Base-by-base conservation (phyloP, 2,888 invertebrate genomes). In the Amphipoea lucens region DNA sequence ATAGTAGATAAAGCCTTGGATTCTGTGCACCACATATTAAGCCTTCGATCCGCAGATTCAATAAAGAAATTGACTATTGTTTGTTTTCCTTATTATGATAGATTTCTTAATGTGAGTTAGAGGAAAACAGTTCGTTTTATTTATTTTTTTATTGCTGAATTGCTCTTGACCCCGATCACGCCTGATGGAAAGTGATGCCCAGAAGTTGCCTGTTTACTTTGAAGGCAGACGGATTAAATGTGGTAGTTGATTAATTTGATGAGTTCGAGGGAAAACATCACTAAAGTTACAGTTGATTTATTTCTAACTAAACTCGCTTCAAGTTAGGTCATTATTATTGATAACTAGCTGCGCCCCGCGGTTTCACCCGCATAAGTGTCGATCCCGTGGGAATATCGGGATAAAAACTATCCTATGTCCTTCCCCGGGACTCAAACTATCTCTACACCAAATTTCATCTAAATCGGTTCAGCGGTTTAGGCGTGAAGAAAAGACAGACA, bases 11-110 rank as follows among this genome's bases (percentile, higher is more conserved):
- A 73, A 11, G 23, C 29, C 36, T 48, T 11, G 23, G 45, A 23
- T 48, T 9, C 36, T 23, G 0, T 6, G 11, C 14, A 23, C 14
- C 67, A 72, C 48, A 23, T 73, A 40, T 40, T 40, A 11, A 48
- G 11, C 62, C 62, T 48, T 45, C 3, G 29, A 11, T 17, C 20
- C 14, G 17, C 6, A 66, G n/a, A 51, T 29, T 57, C 66, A 45
- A 67, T 63, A 54, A 71, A 77, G 20, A 68, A 63, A 81, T 57
- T 74, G 74, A 36, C 9, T 73, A 42, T 69, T 65, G 36, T 82
- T 82, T 69, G 57, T 82, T 82, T 77, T 81, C 77, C 67, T 73
- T 73, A 69, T 77, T 69, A 23, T 65, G 68, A 60, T 60, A 20
- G 42, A 65, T 82, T 69, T 72, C n/a, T 4, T 40, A 17, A 4